Evolutionary conservation across 2,797 vertebrate species (phyloP).

Genomic region (Arctocebus calabarensis): DNA sequence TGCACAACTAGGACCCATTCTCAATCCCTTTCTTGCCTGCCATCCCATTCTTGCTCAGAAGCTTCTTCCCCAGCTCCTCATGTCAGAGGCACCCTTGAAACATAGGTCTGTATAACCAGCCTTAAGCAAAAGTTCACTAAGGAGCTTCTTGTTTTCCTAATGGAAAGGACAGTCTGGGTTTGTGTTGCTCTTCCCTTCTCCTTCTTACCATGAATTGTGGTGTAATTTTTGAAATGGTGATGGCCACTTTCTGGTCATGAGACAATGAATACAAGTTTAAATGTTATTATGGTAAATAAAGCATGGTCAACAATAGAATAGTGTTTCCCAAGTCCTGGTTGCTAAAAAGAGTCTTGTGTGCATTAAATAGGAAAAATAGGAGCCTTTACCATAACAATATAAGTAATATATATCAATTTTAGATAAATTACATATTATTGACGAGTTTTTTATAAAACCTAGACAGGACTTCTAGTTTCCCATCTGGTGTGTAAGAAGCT

Average conservation of each 20-base stretch:
- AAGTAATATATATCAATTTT: neutral
- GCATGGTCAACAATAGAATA: neutral
- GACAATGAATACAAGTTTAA: neutral
- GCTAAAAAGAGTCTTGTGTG: neutral
- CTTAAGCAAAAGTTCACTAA: neutral
- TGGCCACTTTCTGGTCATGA: neutral
- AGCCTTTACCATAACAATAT: neutral
- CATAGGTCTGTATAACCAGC: neutral
- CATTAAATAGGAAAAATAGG: neutral
- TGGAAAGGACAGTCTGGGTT: neutral
- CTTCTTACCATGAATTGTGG: neutral
- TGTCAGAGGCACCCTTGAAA: too few species aligned
- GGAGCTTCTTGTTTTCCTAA: constrained; percentile 2
- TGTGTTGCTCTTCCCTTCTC: neutral
- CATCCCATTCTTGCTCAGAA: neutral
- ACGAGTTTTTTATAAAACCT: neutral
- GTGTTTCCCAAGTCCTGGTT: neutral
- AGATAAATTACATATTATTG: neutral
- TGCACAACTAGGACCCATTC: neutral
- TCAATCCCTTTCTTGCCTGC: neutral
- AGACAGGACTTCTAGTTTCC: neutral
- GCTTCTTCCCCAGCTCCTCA: neutral
- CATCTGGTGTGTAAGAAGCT: neutral
- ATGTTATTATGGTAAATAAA: neutral
- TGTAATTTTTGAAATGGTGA: neutral